A percentile compares a stretch with the other conserved stretches of the same genome.
phyloP scores from a whole-genome alignment of 2,888 invertebrate species.

The Spialia ferax region DNA sequence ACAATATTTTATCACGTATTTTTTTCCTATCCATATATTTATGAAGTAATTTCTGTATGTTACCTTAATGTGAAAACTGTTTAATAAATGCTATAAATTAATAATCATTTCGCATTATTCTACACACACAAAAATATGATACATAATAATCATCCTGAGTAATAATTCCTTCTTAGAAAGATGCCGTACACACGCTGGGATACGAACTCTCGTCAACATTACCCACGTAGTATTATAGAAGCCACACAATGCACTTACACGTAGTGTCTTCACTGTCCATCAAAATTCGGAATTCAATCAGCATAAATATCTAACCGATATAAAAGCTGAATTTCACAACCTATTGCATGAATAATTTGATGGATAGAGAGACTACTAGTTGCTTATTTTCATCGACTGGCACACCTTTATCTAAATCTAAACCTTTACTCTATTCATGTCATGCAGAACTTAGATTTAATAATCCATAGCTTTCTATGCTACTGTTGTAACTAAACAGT shows the following conservation, averaged over 20 bases:
- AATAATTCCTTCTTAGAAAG: slow-evolving; percentile 22
- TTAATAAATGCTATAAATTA: slow-evolving; percentile 84
- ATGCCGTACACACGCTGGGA: slow-evolving; percentile 14
- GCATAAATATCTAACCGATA: background rate
- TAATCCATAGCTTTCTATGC: slow-evolving; percentile 69
- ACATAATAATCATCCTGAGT: slow-evolving; percentile 33
- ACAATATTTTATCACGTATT: slow-evolving; percentile 80
- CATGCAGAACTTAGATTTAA: slow-evolving; percentile 67
- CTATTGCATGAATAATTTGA: slow-evolving; percentile 47
- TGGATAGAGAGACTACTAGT: slow-evolving; percentile 61
- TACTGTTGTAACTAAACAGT: slow-evolving; percentile 83
- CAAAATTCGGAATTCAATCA: slow-evolving; percentile 44
- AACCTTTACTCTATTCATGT: slow-evolving; percentile 70
- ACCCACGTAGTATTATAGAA: slow-evolving; percentile 31
- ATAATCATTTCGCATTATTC: slow-evolving; percentile 82
- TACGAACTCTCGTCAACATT: slow-evolving; percentile 26
- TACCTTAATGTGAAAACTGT: slow-evolving; percentile 83
- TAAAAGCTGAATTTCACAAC: background rate
- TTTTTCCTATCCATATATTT: slow-evolving; percentile 80
- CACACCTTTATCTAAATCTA: slow-evolving; percentile 71
- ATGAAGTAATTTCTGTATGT: slow-evolving; percentile 81
- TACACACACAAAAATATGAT: slow-evolving; percentile 57
- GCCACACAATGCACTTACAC: slow-evolving; percentile 64
- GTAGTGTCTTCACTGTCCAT: slow-evolving; percentile 60
- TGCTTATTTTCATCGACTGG: slow-evolving; percentile 72